Conservation (phyloP, 2,113 vertebrate genomes). For the Podarcis cretensis region DNA sequence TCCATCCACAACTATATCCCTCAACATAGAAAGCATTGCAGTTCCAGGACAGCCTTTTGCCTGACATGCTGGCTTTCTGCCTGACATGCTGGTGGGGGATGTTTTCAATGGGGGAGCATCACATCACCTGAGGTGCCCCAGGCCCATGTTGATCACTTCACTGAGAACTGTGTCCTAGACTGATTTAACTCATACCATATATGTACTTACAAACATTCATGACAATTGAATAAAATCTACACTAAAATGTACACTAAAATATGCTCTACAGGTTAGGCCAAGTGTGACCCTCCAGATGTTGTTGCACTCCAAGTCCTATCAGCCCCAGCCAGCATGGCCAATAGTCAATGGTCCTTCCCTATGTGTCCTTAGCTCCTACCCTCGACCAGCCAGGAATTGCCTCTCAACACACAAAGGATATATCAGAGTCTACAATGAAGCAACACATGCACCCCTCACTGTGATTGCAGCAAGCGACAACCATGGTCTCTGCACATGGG, state of each 20-base stretch:
- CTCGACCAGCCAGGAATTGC: not conserved
- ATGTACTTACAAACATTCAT: not conserved
- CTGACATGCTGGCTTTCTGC: no score
- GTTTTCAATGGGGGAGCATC: no score
- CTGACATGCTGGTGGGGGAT: no score
- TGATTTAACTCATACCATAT: not conserved
- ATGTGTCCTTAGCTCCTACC: not conserved
- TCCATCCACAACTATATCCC: no score
- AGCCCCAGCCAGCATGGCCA: no score
- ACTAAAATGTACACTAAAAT: not conserved
- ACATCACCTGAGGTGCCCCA: no score
- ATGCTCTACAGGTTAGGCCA: not conserved
- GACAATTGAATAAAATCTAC: not conserved
- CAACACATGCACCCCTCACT: not conserved
- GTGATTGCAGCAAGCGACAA: not conserved
- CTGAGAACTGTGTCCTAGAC: not conserved
- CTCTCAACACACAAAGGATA: not conserved
- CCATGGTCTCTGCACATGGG: not conserved
- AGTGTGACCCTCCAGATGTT: no score
- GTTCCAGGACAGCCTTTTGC: no score
- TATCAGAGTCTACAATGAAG: not conserved
- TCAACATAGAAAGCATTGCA: no score
- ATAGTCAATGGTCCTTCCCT: not conserved
- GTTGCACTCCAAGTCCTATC: no score
- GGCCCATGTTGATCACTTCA: no score